A percentile compares a stretch with the other conserved stretches of the same genome.
phyloP scores from a whole-genome alignment of 1,140 invertebrate species.

The Coenobita brevimanus region DNA sequence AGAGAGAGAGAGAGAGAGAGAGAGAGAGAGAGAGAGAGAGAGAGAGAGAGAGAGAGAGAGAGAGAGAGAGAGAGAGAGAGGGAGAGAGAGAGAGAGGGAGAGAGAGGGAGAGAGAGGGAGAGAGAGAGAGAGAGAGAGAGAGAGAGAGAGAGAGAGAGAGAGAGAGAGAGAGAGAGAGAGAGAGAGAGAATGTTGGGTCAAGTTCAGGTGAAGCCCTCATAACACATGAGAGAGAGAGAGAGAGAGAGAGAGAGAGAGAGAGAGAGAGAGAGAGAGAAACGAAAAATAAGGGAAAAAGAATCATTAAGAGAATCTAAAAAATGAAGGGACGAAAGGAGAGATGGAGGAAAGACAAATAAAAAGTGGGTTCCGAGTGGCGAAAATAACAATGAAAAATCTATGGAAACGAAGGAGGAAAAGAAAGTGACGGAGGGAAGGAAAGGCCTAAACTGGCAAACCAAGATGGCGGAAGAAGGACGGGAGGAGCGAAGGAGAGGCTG shows the following conservation, averaged over 20 bases:
- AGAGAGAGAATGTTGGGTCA: background rate
- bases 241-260: slow-evolving; percentile 43
- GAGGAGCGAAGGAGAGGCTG: no score
- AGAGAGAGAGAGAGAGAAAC: slow-evolving; percentile 38
- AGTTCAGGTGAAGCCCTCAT: background rate
- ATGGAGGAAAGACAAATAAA: no score
- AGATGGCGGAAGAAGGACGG: no score
- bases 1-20: slow-evolving; percentile 18
- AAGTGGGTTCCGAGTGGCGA: no score
- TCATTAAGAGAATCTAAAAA: no score
- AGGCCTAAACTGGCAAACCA: no score
- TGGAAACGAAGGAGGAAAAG: no score
- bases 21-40: slow-evolving; percentile 25
- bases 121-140: slow-evolving; percentile 9
- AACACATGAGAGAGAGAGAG: slow-evolving; percentile 6
- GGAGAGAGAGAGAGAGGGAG: slow-evolving; percentile 9
- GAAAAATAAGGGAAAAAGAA: slow-evolving; percentile 13
- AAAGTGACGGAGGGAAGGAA: no score
- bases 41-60: slow-evolving; percentile 22
- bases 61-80: slow-evolving; percentile 16
- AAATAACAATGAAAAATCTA: no score
- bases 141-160: slow-evolving; percentile 24
- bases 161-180: background rate
- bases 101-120: slow-evolving; percentile 3
- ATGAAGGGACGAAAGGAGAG: no score